phyloP scores from a whole-genome alignment of 2,888 invertebrate genomes.

The Chorisops tibialis region DNA sequence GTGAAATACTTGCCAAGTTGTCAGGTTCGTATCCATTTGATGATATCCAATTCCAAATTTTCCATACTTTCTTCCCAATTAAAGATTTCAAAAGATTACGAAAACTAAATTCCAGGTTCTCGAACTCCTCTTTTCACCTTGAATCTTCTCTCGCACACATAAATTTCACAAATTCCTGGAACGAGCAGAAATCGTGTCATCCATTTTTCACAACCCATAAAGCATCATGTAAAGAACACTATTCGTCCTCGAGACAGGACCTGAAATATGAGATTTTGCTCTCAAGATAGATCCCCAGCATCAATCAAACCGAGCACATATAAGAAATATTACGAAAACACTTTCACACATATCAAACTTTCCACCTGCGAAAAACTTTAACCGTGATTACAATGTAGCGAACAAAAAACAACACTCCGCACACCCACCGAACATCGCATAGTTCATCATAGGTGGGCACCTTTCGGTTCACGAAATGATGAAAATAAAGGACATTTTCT shows the following conservation, averaged over 20 bases:
- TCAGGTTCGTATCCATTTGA: too few relatives aligned
- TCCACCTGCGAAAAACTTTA: constrained; percentile 13
- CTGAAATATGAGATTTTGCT: constrained; percentile 8
- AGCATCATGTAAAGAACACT: constrained; percentile 6
- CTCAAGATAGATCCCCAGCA: constrained; percentile 1
- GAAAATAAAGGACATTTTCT: too few relatives aligned
- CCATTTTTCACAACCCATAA: constrained; percentile 6
- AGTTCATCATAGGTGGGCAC: constrained; percentile 8
- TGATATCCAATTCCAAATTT: too few relatives aligned
- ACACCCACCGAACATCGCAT: background rate
- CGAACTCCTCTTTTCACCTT: background rate
- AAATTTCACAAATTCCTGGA: background rate
- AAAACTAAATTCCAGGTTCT: too few relatives aligned
- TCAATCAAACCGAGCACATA: constrained; percentile 13
- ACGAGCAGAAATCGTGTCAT: constrained; percentile 14
- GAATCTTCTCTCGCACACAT: background rate
- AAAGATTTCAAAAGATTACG: too few relatives aligned
- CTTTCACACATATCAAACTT: constrained; percentile 5
- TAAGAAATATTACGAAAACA: background rate
- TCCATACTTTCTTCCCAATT: too few relatives aligned
- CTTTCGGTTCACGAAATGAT: background rate
- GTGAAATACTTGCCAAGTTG: too few relatives aligned
- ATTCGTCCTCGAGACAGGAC: constrained; percentile 1
- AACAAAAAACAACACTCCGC: background rate
- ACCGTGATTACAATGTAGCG: constrained; percentile 15